These are phyloP conservation scores for Microtus ochrogaster DNA, from an alignment of 2,113 vertebrate genomes.

Conservation along the genomic window DNA sequence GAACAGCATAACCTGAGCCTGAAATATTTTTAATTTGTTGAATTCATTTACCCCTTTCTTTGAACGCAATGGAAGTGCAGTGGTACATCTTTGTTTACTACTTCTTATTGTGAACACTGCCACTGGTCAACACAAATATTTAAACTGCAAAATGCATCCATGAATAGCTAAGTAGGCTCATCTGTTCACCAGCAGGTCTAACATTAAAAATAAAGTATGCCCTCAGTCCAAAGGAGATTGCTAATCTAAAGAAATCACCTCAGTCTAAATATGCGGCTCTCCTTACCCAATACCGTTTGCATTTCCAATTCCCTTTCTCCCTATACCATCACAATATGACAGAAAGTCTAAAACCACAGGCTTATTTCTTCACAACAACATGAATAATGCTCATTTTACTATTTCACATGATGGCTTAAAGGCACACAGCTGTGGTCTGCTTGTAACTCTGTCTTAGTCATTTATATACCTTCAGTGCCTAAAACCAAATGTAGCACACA, in stretches of 20 bases:
- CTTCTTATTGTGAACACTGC: constrained; percentile 22
- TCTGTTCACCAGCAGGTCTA: constrained; percentile 19
- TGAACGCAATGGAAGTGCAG: not conserved
- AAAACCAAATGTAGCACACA: not conserved
- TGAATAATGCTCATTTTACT: not conserved
- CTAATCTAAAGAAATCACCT: not conserved
- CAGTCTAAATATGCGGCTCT: not conserved
- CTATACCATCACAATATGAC: not conserved
- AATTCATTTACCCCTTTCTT: not conserved
- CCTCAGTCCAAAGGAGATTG: not conserved
- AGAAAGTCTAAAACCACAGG: not conserved
- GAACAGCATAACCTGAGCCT: not conserved
- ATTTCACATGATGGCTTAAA: not conserved
- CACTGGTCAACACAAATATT: constrained; percentile 41
- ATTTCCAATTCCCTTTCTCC: not conserved
- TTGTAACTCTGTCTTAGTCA: not conserved
- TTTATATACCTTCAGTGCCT: not conserved
- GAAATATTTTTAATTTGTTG: constrained; percentile 10
- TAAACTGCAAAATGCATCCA: constrained; percentile 30
- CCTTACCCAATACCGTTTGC: not conserved
- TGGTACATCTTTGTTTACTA: not conserved
- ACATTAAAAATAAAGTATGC: constrained; percentile 34
- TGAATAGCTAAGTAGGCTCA: not conserved
- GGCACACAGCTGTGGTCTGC: not conserved
- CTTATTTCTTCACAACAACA: not conserved